Percentiles rank a stretch among this genome's conserved stretches.
Evolutionary conservation across 2,888 invertebrate species (phyloP).

Genomic region (Rotaria sp.): DNA sequence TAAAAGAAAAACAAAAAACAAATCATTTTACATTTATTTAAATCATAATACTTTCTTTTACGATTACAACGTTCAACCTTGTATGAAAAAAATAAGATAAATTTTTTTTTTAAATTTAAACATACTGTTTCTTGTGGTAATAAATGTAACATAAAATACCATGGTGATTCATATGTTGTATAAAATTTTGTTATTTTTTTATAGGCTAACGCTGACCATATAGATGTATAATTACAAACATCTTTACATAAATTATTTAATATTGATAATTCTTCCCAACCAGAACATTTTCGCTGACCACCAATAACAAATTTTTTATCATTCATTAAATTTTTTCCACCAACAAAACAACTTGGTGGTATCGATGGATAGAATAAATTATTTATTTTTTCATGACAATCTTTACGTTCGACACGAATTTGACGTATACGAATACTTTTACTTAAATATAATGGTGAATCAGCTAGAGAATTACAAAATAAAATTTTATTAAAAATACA

Average conservation of each 20-base stretch:
- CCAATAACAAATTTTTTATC: not conserved
- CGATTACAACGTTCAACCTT: not conserved
- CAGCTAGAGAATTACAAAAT: not conserved
- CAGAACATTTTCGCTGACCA: not conserved
- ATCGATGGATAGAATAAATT: not conserved
- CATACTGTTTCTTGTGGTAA: conserved; percentile 15
- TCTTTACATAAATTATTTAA: not conserved
- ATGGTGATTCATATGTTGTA: not conserved
- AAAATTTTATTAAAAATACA: not conserved
- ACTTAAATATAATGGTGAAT: conserved; percentile 3
- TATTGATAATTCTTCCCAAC: not conserved
- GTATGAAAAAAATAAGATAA: not conserved
- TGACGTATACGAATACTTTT: conserved; percentile 11
- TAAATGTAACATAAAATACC: conserved; percentile 3
- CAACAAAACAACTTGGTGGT: not conserved
- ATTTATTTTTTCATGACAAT: not conserved
- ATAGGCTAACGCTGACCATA: not conserved
- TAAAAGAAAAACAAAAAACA: too few relatives aligned
- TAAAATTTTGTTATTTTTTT: not conserved
- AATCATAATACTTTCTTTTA: conserved; percentile 1
- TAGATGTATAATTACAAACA: not conserved
- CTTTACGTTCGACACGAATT: conserved; percentile 6
- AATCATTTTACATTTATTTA: not conserved
- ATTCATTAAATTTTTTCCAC: not conserved
- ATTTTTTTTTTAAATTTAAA: not conserved